Conservation (phyloP, 2,888 invertebrate genomes). For the Marronus borbonicus region DNA sequence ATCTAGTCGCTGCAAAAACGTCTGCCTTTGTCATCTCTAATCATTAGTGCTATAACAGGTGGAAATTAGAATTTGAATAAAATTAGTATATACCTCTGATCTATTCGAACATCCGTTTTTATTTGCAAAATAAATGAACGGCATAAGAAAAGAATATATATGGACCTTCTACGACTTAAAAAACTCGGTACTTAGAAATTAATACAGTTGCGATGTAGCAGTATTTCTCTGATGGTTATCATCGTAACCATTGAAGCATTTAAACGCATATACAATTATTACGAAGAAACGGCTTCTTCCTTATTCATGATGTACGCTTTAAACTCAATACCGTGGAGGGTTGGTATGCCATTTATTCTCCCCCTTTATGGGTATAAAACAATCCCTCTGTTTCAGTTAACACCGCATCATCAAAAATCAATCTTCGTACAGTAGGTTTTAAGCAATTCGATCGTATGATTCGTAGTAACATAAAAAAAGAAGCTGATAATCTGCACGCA, state of each 20-base stretch:
- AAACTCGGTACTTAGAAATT: no score
- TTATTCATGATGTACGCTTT: constrained; percentile 57
- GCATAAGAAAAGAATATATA: no score
- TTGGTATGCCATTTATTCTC: constrained; percentile 54
- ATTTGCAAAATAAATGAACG: no score
- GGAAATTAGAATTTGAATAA: no score
- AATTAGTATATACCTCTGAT: no score
- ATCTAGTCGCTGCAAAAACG: no score
- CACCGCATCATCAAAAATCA: constrained; percentile 51
- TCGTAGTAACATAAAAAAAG: constrained; percentile 2
- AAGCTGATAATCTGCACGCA: background rate
- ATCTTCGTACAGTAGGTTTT: constrained; percentile 27
- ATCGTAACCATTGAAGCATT: constrained; percentile 59
- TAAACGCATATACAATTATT: constrained; percentile 59
- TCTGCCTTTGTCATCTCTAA: no score
- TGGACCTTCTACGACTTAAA: no score
- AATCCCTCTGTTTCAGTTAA: constrained; percentile 50
- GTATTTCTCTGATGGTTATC: background rate
- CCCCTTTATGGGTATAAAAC: constrained; percentile 46
- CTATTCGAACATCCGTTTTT: no score
- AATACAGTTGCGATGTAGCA: no score
- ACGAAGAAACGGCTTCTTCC: constrained; percentile 58
- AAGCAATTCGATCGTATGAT: constrained; percentile 18
- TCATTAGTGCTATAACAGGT: no score
- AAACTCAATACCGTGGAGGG: constrained; percentile 57